Percentiles rank a stretch among this genome's conserved stretches.
phyloP scores from a whole-genome alignment of 2,888 invertebrate species.

The Eristalis arbustorum region DNA sequence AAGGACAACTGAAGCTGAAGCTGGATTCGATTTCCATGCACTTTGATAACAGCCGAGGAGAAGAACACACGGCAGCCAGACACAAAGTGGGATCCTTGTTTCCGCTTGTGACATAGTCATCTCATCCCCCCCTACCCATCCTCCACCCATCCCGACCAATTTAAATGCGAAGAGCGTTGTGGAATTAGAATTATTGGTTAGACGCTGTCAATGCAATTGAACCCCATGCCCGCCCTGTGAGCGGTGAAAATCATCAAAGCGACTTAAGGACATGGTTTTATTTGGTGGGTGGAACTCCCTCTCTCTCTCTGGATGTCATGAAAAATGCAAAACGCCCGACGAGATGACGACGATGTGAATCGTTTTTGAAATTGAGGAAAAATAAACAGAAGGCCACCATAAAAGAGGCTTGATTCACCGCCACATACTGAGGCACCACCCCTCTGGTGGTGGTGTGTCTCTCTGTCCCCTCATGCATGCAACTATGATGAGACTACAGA shows the following conservation, averaged over 20 bases:
- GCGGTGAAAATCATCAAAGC: slow-evolving; percentile 10
- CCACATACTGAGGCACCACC: too few relatives aligned
- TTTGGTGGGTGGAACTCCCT: too few relatives aligned
- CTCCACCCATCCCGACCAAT: not conserved
- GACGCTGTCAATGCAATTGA: not conserved
- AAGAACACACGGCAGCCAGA: not conserved
- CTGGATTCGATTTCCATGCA: slow-evolving; percentile 28
- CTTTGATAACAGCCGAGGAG: not conserved
- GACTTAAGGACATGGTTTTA: not conserved
- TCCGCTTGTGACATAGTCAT: not conserved
- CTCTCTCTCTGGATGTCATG: not conserved
- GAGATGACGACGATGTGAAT: not conserved
- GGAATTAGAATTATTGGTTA: slow-evolving; percentile 18
- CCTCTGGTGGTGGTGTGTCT: too few relatives aligned
- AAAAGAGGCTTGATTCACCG: slow-evolving; percentile 15
- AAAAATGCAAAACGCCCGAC: not conserved
- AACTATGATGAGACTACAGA: not conserved
- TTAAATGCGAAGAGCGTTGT: slow-evolving; percentile 21
- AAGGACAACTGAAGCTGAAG: not conserved
- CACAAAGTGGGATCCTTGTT: slow-evolving; percentile 16
- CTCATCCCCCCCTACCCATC: too few relatives aligned
- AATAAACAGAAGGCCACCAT: slow-evolving; percentile 13
- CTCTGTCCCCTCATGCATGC: not conserved
- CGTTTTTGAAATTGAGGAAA: not conserved
- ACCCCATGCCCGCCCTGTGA: not conserved